Evolutionary conservation across 1,140 invertebrate genomes (phyloP), one percentile per base, ranked within the genome.

Genomic region (Hesperophylax magnus): DNA sequence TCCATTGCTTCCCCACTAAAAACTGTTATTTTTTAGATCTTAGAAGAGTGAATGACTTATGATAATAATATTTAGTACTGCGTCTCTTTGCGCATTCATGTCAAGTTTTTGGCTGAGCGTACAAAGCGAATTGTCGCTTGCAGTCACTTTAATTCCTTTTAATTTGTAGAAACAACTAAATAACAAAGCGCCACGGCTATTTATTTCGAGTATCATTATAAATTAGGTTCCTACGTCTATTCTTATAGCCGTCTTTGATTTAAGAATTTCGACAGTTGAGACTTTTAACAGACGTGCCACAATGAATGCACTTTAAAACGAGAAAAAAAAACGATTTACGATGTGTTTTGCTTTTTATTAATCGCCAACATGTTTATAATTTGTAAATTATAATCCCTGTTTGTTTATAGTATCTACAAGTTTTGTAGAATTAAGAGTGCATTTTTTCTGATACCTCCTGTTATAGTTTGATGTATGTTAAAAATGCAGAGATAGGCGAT

Each of bases 251-350:
- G 24, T 24, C 67, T 71, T 71, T 71, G 67, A 71, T 71, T 71
- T 71, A 52, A n/a, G 24, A n/a, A 34, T 17, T 31, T 15, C 14
- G 61, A 11, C 63, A 47, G 39, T 20, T 47, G n/a, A 47, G 47
- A 71, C 14, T 31, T 27, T 27, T 31, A 47, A 2, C 67, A 39
- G 39, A 39, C n/a, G 17, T 31, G n/a, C n/a, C 31, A 1, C 14
- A 47, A 71, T 71, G 39, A 20, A 52, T 71, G 67, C 67, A 71
- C 67, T 47, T 71, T 15, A n/a, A 71, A 71, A 47, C 8, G 22
- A n/a, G 27, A 65, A 65, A 53, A 53, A 71, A 65, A 65, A 0
- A 24, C 20, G 61, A 65, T 65, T 65, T 65, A 65, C 22, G 67
- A 71, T 47, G 39, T 71, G 11, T 71, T 71, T 71, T 71, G 39